These are phyloP conservation scores for Cosmorhoe ocellata DNA, from an alignment of 2,888 invertebrate genomes.

Conservation along the genomic window DNA sequence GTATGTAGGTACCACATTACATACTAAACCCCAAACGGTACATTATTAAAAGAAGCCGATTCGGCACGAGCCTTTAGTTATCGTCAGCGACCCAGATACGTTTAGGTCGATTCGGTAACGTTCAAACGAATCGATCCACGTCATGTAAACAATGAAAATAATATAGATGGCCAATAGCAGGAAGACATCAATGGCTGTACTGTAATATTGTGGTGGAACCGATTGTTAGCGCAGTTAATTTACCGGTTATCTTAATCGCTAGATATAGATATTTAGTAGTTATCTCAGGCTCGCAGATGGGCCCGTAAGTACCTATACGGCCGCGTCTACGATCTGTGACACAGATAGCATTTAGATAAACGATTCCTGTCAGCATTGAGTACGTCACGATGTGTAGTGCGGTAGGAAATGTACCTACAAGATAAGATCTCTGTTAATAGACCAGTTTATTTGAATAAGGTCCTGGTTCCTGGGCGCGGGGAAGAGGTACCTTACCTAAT, in stretches of 20 bases:
- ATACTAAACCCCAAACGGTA: conserved; percentile 30
- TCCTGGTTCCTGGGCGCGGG: conserved; percentile 1
- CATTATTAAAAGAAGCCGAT: conserved; percentile 36
- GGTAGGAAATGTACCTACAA: conserved; percentile 11
- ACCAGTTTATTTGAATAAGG: conserved; percentile 13
- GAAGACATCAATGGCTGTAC: conserved; percentile 40
- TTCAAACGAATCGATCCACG: conserved; percentile 48
- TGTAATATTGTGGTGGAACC: conserved; percentile 45
- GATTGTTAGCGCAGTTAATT: conserved; percentile 44
- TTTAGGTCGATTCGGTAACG: conserved; percentile 48
- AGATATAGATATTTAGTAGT: conserved; percentile 58
- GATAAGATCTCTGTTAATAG: conserved; percentile 19
- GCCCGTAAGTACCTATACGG: conserved; percentile 39
- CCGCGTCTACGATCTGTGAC: conserved; percentile 60
- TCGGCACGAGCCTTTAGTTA: conserved; percentile 42
- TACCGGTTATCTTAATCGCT: conserved; percentile 55
- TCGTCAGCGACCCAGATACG: conserved; percentile 51
- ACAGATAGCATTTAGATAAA: conserved; percentile 59
- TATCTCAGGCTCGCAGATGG: conserved; percentile 54
- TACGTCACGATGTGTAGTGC: conserved; percentile 43
- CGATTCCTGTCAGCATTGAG: conserved; percentile 54
- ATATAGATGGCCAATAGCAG: conserved; percentile 49
- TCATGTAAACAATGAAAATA: conserved; percentile 56
- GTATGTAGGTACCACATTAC: conserved; percentile 15
- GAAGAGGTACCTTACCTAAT: too few species aligned